Evolutionary conservation across 1,140 invertebrate genomes (phyloP).

Genomic region (Nasonia longicornis): DNA sequence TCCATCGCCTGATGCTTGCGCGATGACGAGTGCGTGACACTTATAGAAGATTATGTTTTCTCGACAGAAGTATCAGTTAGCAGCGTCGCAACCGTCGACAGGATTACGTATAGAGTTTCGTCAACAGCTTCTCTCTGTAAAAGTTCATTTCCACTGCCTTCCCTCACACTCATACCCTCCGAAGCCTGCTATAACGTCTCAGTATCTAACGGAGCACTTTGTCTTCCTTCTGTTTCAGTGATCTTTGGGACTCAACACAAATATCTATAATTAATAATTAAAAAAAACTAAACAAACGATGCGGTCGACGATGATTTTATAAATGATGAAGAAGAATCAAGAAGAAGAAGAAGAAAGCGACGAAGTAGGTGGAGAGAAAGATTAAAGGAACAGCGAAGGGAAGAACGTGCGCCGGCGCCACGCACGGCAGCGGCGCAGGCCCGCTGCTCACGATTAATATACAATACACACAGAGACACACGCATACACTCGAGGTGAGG

Average conservation of each 20-base stretch:
- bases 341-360: conserved; percentile 6
- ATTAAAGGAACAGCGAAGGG: conserved; percentile 46
- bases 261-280: conserved; percentile 69
- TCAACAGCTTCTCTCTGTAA: not conserved
- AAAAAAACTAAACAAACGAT: conserved; percentile 58
- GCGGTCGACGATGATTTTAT: conserved; percentile 68
- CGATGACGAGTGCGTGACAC: not conserved
- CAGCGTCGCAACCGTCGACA: not conserved
- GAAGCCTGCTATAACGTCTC: not conserved
- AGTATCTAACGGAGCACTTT: conserved; percentile 9
- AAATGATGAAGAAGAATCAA: conserved; percentile 58
- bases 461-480: conserved; percentile 19
- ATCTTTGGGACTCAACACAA: conserved; percentile 67
- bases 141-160: not conserved
- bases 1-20: not conserved
- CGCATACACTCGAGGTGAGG: not conserved
- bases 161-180: too few relatives aligned
- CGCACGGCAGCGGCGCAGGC: conserved; percentile 44
- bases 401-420: conserved; percentile 45
- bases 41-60: not conserved
- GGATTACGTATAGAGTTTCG: not conserved
- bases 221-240: conserved; percentile 65
- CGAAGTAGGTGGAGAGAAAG: conserved; percentile 15
- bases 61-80: not conserved
- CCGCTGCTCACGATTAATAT: conserved; percentile 37